Percentiles rank a stretch among this genome's conserved stretches.
phyloP scores from a whole-genome alignment of 1,140 invertebrate genomes.

The Thrips palmi region DNA sequence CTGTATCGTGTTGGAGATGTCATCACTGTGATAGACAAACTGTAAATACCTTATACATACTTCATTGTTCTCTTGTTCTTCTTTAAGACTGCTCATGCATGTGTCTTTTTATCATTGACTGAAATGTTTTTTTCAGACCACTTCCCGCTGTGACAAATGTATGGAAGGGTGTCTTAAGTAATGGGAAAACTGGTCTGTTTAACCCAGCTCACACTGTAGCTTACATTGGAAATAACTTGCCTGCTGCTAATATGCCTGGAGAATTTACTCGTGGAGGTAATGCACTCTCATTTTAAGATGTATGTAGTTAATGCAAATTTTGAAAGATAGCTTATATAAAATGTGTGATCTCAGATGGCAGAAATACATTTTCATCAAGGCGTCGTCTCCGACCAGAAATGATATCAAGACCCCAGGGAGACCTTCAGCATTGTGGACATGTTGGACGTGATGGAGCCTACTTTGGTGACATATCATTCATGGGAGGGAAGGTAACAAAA shows the following conservation, averaged over 20 bases:
- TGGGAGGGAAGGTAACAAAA: slow-evolving; percentile 41
- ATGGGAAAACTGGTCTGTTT: slow-evolving; percentile 75
- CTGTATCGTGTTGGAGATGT: slow-evolving; percentile 74
- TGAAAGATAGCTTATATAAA: no score
- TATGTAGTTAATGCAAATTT: no score
- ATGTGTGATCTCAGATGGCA: slow-evolving; percentile 23
- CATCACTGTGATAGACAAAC: slow-evolving; percentile 86
- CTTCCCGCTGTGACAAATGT: slow-evolving; percentile 20
- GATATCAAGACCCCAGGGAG: slow-evolving; percentile 92
- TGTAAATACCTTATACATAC: slow-evolving; percentile 26
- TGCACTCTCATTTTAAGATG: slow-evolving; percentile 2
- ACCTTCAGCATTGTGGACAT: slow-evolving; percentile 92
- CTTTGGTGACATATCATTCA: slow-evolving; percentile 85
- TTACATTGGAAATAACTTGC: slow-evolving; percentile 64
- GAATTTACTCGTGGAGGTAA: slow-evolving; percentile 38
- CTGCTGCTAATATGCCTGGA: slow-evolving; percentile 38
- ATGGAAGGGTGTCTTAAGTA: slow-evolving; percentile 73
- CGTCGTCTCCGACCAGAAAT: slow-evolving; percentile 68
- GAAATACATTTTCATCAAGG: slow-evolving; percentile 35
- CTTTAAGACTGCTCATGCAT: slow-evolving; percentile 1
- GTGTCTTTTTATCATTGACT: slow-evolving; percentile 4
- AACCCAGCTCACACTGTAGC: slow-evolving; percentile 78
- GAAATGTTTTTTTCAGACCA: slow-evolving; percentile 12
- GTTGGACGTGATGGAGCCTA: slow-evolving; percentile 91
- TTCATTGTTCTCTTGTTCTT: neutral